Base-by-base conservation (phyloP, 1,140 invertebrate genomes). In the Teleogryllus occipitalis region DNA sequence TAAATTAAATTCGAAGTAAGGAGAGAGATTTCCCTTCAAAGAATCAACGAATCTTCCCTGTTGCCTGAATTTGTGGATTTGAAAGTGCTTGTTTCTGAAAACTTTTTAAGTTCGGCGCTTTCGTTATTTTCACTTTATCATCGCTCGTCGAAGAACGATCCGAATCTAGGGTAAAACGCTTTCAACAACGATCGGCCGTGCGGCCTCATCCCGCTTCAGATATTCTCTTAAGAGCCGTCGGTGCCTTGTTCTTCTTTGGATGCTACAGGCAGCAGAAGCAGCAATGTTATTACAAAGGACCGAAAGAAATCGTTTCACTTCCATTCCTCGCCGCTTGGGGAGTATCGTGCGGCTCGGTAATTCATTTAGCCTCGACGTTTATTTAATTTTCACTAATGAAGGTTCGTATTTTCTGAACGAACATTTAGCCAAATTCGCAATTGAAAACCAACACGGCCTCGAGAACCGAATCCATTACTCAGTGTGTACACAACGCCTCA, bases 381-480 rank as follows among this genome's bases (percentile, higher is more conserved):
- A 65, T 65, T 65, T 65, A 65, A 65, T 65, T 65, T 65, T 65
- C 54, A 18, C 54, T 65, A 65, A 65, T 65, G 54, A 65, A 65
- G 18, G 10, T 65, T 65, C 10, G 18, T 65, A 18, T 65, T 65
- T 65, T 65, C 54, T 18, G 18, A 65, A 65, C 54, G 54, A 10
- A 65, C 54, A 65, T 65, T 65, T 14, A 65, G 54, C 54, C 27
- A 65, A 65, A 65, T 65, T 65, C 54, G 18, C 54, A 65, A 65
- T 65, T 65, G 54, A 65, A 65, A 65, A 65, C 18, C 54, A 65
- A 65, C 54, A 65, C 18, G 54, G 18, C 54, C 0, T 2, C 10
- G 54, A 65, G 10, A 10, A 10, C 54, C 10, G 54, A 65, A 65
- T 65, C 54, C 54, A 65, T 65, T 65, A 65, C 10, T 18, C 54